Evolutionary conservation across 2,113 vertebrate species (phyloP).

Genomic region (Peromyscus maniculatus): DNA sequence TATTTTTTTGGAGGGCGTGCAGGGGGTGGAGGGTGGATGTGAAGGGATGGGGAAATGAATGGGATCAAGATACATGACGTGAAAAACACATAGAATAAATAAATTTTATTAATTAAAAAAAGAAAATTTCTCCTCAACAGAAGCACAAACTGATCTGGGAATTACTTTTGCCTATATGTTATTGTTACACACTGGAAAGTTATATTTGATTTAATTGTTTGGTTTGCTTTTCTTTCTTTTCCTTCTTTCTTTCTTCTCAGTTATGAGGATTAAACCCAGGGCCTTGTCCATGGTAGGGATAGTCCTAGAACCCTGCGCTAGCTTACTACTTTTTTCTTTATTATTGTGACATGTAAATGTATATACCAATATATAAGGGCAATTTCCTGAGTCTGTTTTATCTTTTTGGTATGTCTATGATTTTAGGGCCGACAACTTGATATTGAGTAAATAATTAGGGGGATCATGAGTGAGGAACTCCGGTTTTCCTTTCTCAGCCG

Average conservation of each 20-base stretch:
- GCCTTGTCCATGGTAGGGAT: not conserved
- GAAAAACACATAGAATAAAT: not conserved
- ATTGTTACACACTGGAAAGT: conserved; percentile 2
- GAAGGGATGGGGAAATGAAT: not conserved
- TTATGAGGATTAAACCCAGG: not conserved
- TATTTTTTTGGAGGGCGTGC: too few species aligned
- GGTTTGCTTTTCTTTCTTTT: not conserved
- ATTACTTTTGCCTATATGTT: not conserved
- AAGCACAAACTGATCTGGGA: not conserved
- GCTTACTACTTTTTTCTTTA: not conserved
- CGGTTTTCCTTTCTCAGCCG: not conserved
- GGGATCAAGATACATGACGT: not conserved
- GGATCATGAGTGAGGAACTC: not conserved
- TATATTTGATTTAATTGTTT: not conserved
- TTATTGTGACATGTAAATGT: not conserved
- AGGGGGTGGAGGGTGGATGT: not conserved
- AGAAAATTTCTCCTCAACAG: not conserved
- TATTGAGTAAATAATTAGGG: not conserved
- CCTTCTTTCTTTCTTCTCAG: not conserved
- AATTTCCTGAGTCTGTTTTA: not conserved
- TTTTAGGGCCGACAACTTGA: not conserved
- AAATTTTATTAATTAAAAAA: not conserved
- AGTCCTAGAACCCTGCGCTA: not conserved
- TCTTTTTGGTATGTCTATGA: not conserved
- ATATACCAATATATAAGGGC: not conserved